Base-by-base conservation (phyloP, 2,888 invertebrate genomes). In the Allygus modestus region DNA sequence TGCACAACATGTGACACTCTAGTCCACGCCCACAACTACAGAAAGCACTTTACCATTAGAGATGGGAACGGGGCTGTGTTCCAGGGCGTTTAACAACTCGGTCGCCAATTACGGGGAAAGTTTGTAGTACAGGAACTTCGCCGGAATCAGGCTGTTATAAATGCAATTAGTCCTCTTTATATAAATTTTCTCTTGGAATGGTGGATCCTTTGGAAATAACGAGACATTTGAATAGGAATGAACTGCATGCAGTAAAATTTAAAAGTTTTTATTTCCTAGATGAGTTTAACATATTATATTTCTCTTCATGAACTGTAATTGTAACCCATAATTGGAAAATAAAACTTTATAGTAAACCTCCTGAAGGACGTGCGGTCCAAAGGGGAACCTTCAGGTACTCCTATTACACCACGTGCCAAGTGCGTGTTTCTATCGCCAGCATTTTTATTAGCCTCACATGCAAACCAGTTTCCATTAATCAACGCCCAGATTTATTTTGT, bases 391-490 rank as follows among this genome's bases (percentile, higher is more conserved):
- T 65, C 4, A 31, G 17, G 65, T 31, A 31, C 65, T 65, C 65
- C 65, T 4, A 31, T 23, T 58, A 4, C 28, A 28, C 65, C 65
- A 65, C 31, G 65, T 65, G 65, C 7, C 65, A 65, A 28, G 65
- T 65, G 65, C 65, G 65, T 65, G 65, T 65, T 65, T 31, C 28
- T 31, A 65, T 9, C 31, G 28, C 26, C 43, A 73, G 73, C 73
- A 73, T 73, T 73, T 73, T 73, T 73, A 73, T 73, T 73, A 73
- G 73, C 41, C 5, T 73, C 5, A 41, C 73, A 73, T 73, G 73
- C 73, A 41, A 41, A 73, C 73, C 33, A 20, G 1, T 65, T 31
- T 11, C 37, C 41, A 41, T 73, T 73, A 73, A 73, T 73, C 73
- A 41, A 73, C 20, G 33, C 17, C 12, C n/a, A 41, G 73, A 73